A percentile compares a stretch with the other conserved stretches of the same genome.
These are phyloP conservation scores for Philhelius pedissequus DNA, from an alignment of 2,888 invertebrate species.

Conservation along the genomic window DNA sequence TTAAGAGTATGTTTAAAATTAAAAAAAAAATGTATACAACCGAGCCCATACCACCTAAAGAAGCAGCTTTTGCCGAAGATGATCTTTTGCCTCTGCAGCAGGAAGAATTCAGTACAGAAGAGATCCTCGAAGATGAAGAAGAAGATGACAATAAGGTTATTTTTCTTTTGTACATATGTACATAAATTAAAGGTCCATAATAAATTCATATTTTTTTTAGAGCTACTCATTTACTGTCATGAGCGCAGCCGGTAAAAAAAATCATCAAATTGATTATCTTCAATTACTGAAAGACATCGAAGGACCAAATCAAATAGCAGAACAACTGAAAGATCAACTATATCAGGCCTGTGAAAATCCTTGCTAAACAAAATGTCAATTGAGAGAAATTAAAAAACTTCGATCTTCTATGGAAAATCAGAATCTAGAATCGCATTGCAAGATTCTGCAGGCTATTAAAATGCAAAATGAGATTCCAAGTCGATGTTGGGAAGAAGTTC, in stretches of 20 bases:
- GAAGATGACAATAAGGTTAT: slow-evolving; percentile 40
- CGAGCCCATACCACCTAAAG: neutral
- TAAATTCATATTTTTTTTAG: slow-evolving; percentile 6
- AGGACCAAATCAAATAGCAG: slow-evolving; percentile 74
- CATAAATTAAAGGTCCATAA: too few relatives aligned
- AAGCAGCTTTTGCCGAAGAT: neutral
- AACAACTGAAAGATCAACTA: slow-evolving; percentile 74
- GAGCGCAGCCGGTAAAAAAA: slow-evolving; percentile 48
- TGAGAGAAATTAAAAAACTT: slow-evolving; percentile 73
- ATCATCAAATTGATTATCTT: slow-evolving; percentile 72
- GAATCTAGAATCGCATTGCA: slow-evolving; percentile 74
- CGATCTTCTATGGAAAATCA: slow-evolving; percentile 75
- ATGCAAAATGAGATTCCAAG: slow-evolving; percentile 75
- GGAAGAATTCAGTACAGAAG: neutral
- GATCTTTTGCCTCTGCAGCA: neutral
- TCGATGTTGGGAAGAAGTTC: slow-evolving; percentile 73
- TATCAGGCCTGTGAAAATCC: slow-evolving; percentile 72
- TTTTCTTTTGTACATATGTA: too few relatives aligned
- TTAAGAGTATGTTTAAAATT: neutral
- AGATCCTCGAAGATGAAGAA: neutral
- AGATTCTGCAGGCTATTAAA: slow-evolving; percentile 73
- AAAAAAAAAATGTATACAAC: neutral
- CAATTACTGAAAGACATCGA: slow-evolving; percentile 75
- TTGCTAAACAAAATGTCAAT: slow-evolving; percentile 73
- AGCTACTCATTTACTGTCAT: slow-evolving; percentile 52